phyloP scores from a whole-genome alignment of 2,113 vertebrate species.

The Corvus hawaiiensis region DNA sequence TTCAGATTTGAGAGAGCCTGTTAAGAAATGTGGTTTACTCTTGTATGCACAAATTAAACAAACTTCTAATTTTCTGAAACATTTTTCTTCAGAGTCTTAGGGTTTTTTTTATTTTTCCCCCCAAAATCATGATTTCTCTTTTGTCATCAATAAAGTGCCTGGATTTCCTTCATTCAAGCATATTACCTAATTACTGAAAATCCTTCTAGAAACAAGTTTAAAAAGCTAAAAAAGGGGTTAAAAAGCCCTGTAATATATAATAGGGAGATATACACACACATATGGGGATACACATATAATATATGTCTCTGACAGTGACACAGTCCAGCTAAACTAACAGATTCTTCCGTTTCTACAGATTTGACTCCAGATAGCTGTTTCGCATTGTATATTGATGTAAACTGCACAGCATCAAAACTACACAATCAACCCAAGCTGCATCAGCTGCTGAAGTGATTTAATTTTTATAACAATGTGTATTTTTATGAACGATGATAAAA shows the following conservation, averaged over 20 bases:
- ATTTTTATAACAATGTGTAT: background rate
- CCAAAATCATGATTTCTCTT: background rate
- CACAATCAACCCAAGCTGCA: background rate
- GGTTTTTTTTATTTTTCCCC: background rate
- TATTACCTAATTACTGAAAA: background rate
- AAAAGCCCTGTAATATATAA: rapidly evolving
- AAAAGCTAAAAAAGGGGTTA: rapidly evolving
- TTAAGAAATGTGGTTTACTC: background rate
- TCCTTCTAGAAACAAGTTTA: background rate
- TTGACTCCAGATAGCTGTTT: background rate
- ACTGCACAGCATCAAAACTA: background rate
- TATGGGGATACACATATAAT: background rate
- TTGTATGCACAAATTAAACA: background rate
- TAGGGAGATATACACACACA: background rate
- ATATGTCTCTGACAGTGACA: background rate
- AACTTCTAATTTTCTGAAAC: background rate
- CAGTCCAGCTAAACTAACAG: background rate
- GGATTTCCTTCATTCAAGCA: background rate
- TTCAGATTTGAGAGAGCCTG: background rate
- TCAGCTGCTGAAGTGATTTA: background rate
- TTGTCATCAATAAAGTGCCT: background rate
- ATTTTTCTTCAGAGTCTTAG: background rate
- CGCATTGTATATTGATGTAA: background rate
- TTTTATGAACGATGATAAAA: background rate
- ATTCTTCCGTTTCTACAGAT: background rate